phyloP scores from a whole-genome alignment of 2,113 vertebrate species.

The Struthio camelus region DNA sequence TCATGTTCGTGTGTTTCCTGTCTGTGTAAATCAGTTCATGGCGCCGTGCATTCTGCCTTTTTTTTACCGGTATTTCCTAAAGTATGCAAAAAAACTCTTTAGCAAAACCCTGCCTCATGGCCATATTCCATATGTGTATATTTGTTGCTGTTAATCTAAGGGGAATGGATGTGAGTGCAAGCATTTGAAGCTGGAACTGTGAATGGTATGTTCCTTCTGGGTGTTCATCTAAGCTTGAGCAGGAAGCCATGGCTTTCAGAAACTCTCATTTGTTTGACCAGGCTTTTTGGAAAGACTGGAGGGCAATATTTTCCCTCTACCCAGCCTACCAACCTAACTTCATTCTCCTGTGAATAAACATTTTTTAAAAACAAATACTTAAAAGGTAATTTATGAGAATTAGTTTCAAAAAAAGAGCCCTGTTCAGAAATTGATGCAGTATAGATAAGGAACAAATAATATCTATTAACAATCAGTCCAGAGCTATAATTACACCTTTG shows the following conservation, averaged over 20 bases:
- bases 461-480: neutral
- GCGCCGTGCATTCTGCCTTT: neutral
- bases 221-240: neutral
- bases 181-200: neutral
- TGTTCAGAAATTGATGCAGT: neutral
- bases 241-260: neutral
- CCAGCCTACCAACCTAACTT: neutral
- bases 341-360: neutral
- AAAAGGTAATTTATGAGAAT: neutral
- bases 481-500: neutral
- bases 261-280: neutral
- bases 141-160: neutral
- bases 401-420: neutral
- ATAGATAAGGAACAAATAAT: neutral
- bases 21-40: neutral
- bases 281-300: neutral
- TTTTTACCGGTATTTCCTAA: neutral
- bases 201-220: neutral
- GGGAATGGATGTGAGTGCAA: neutral
- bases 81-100: neutral
- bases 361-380: neutral
- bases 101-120: neutral
- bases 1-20: neutral
- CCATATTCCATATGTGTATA: neutral
- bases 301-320: neutral